A percentile compares a stretch with the other conserved stretches of the same genome.
Conservation (phyloP, 2,113 vertebrate genomes). For the Tachycineta bicolor region DNA sequence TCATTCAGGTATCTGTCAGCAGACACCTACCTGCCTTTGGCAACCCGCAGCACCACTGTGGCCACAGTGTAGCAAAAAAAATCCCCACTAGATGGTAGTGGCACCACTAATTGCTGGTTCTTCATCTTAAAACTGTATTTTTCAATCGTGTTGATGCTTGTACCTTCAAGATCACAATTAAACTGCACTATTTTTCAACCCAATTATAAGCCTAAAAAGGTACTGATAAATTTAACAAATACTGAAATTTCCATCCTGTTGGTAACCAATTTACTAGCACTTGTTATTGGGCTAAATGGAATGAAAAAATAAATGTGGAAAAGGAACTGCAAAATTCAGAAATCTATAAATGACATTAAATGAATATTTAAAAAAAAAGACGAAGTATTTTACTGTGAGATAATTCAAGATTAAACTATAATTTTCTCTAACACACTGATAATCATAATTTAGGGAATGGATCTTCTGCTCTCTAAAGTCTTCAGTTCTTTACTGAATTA, state of each 20-base stretch:
- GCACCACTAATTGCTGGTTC: background rate
- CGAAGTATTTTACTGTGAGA: background rate
- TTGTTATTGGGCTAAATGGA: background rate
- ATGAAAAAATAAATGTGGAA: background rate
- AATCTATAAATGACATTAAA: background rate
- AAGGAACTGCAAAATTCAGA: background rate
- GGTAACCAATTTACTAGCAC: background rate
- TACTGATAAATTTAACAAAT: background rate
- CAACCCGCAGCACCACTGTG: background rate
- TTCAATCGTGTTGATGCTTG: background rate
- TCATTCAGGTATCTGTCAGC: background rate
- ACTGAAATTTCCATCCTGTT: background rate
- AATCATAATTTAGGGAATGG: background rate
- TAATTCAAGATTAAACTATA: background rate
- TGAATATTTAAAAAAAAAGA: background rate
- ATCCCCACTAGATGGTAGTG: conserved; percentile 35
- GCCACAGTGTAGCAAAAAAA: background rate
- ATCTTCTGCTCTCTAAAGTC: background rate
- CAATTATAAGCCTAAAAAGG: background rate
- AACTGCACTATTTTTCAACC: background rate
- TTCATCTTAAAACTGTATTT: background rate
- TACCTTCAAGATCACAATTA: background rate
- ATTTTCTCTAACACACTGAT: background rate
- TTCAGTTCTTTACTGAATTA: background rate
- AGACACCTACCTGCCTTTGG: background rate